These are phyloP conservation scores for Parnassius mnemosyne DNA, from an alignment of 2,888 invertebrate genomes.

Conservation along the genomic window DNA sequence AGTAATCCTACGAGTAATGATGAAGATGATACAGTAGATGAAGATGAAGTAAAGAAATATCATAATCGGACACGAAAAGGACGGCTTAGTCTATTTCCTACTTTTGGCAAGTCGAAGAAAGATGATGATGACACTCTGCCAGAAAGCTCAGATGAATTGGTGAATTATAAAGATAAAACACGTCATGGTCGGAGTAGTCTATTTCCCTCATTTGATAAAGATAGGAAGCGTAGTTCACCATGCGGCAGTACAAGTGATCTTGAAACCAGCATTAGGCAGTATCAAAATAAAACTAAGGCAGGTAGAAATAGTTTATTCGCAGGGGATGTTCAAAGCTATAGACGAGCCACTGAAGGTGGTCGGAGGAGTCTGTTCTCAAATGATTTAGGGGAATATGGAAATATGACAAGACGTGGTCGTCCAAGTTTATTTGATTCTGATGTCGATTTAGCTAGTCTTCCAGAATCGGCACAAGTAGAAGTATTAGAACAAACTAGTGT, in stretches of 20 bases:
- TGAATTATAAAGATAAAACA: conserved; percentile 69
- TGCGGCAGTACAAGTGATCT: conserved; percentile 54
- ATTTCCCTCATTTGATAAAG: conserved; percentile 69
- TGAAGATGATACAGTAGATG: conserved; percentile 63
- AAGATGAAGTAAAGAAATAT: conserved; percentile 67
- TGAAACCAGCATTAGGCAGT: conserved; percentile 67
- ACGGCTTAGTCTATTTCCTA: conserved; percentile 65
- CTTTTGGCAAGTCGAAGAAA: conserved; percentile 58
- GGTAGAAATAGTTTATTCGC: conserved; percentile 56
- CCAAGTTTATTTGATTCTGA: conserved; percentile 72
- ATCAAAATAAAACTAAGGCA: conserved; percentile 55
- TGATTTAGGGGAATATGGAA: conserved; percentile 65
- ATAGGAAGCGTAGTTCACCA: conserved; percentile 59
- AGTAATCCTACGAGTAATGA: conserved; percentile 56
- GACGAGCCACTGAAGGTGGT: conserved; percentile 41
- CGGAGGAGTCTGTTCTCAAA: conserved; percentile 46
- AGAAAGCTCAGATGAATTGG: conserved; percentile 70
- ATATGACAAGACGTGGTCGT: conserved; percentile 64
- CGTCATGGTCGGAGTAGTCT: conserved; percentile 60
- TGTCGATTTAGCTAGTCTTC: conserved; percentile 59
- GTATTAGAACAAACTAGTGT: conserved; percentile 90
- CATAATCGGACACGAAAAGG: conserved; percentile 68
- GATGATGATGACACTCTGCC: conserved; percentile 63
- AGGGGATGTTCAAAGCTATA: conserved; percentile 49
- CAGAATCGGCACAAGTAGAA: conserved; percentile 76